Evolutionary conservation across 2,113 vertebrate genomes (phyloP).

Genomic region (Burhinus oedicnemus): DNA sequence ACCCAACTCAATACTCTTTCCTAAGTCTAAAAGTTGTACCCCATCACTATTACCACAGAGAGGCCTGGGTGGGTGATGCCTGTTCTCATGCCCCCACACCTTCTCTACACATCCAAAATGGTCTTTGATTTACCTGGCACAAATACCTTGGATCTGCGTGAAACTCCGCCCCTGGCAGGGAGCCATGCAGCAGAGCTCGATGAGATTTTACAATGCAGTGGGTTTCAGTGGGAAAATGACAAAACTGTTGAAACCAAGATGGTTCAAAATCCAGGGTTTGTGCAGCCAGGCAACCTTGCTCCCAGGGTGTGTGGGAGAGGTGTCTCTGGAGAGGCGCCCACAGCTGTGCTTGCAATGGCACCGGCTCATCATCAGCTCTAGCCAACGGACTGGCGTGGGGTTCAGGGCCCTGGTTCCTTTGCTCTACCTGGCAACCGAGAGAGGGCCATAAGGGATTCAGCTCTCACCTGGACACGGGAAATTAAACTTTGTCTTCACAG

Average conservation of each 20-base stretch:
- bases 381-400: neutral
- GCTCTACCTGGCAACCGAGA: neutral
- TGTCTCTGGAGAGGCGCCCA: neutral
- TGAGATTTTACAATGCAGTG: neutral
- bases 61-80: neutral
- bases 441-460: neutral
- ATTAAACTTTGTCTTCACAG: neutral
- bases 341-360: neutral
- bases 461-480: neutral
- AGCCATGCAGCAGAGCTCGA: neutral
- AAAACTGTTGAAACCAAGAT: neutral
- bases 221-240: neutral
- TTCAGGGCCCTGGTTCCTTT: rapidly evolving
- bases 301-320: rapidly evolving
- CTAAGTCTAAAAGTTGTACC: neutral
- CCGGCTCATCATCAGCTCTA: neutral
- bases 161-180: neutral
- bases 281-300: neutral
- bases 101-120: neutral
- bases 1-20: neutral
- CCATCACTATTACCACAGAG: rapidly evolving
- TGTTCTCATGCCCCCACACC: neutral
- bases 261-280: neutral
- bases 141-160: rapidly evolving
- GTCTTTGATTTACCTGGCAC: neutral